Evolutionary conservation across 1,140 invertebrate species (phyloP), one percentile per base, ranked within the genome.

Genomic region (Bursaphelenchus mucronatus): DNA sequence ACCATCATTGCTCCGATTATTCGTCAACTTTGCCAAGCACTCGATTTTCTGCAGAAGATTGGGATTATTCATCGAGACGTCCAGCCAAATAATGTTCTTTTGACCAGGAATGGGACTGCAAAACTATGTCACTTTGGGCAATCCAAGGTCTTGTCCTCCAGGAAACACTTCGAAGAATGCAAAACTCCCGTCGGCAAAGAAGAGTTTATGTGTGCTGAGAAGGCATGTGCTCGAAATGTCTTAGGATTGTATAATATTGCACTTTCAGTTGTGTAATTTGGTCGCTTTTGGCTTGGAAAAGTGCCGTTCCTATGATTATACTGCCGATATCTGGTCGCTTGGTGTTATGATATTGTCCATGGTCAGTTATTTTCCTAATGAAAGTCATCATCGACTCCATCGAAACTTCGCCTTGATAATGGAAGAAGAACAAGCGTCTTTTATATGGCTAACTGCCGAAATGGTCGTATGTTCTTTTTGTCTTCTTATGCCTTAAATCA

Each of bases 41-140:
- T 71, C 11, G 67, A 71, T 17, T 71, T 41, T 61, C 46, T 71
- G 17, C 56, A 74, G 46, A 45, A 50, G 9, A 63, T 74, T 49
- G 70, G 70, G 5, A 68, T 71, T 50, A 49, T 73, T 50, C 70
- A 71, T 51, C 68, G 68, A 15, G 72, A 72, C 50, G 59, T 71
- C 17, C 64, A 74, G n/a, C 70, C 70, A 7, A 71, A 75, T 15
- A 69, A 70, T 39, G 61, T 71, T 47, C 57, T 61, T 49, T 19
- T 71, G 57, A 71, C 70, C 7, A 71, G 70, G 8, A 54, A 61
- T n/a, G 70, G 68, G 5, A 71, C 70, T 8, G 51, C 74, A n/a
- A 71, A 71, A 45, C 63, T 71, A 6, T 58, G 58, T 15, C 70
- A 71, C 52, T 71, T 71, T 44, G 73, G 46, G 8, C 70, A 71